These are phyloP conservation scores for Channa maculata DNA, from an alignment of 2,113 vertebrate species.

Conservation along the genomic window DNA sequence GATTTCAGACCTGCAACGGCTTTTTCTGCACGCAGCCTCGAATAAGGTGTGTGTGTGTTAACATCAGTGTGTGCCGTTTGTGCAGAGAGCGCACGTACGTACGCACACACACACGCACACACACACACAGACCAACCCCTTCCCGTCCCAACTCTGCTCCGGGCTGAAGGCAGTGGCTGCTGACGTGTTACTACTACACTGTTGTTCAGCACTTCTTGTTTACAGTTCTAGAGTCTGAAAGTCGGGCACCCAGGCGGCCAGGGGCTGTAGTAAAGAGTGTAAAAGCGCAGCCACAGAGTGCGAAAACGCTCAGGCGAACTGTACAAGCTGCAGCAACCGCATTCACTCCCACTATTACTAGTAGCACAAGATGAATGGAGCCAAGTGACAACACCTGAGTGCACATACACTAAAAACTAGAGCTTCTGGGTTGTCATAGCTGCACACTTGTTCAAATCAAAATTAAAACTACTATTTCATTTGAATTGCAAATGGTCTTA, in stretches of 20 bases:
- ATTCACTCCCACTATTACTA: neutral
- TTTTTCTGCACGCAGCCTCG: constrained; percentile 21
- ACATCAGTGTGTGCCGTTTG: constrained; percentile 22
- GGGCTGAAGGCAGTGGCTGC: constrained; percentile 74
- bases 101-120: neutral
- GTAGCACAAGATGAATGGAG: constrained; percentile 16
- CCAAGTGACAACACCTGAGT: constrained; percentile 8
- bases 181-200: constrained; percentile 87
- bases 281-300: neutral
- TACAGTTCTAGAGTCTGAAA: constrained; percentile 73
- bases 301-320: neutral
- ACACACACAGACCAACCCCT: constrained; percentile 62
- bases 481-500: neutral
- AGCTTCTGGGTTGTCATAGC: neutral
- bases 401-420: neutral
- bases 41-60: constrained; percentile 47
- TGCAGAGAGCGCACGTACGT: constrained; percentile 7
- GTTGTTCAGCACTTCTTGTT: constrained; percentile 83
- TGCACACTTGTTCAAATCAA: neutral
- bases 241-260: constrained; percentile 43
- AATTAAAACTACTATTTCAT: neutral
- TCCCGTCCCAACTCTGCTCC: constrained; percentile 62
- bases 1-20: neutral
- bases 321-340: neutral
- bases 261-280: constrained; percentile 35